phyloP scores from a whole-genome alignment of 1,140 invertebrate genomes.

The Thaumetopoea pityocampa region DNA sequence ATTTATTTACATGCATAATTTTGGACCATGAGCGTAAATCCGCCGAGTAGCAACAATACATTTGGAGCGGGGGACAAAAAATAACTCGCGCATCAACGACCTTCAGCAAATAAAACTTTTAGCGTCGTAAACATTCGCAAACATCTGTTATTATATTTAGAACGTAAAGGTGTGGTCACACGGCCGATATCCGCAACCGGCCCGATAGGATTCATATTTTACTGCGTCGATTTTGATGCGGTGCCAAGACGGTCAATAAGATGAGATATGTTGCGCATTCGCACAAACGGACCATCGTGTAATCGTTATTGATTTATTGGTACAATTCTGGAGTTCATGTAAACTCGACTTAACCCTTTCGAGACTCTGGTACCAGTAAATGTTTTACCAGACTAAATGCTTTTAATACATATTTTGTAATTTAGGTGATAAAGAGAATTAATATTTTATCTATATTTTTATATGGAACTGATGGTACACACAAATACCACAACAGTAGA shows the following conservation, averaged over 20 bases:
- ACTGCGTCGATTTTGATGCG: conserved; percentile 14
- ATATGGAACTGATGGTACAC: no score
- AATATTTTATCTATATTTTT: no score
- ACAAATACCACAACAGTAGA: no score
- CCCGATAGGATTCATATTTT: conserved; percentile 3
- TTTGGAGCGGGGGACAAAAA: no score
- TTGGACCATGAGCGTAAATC: no score
- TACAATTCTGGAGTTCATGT: conserved; percentile 2
- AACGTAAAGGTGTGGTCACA: conserved; percentile 14
- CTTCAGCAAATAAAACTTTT: no score
- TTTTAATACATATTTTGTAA: background rate
- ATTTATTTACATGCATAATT: no score
- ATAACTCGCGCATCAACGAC: no score
- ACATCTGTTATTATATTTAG: conserved; percentile 7
- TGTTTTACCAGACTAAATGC: conserved; percentile 4
- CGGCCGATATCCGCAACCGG: background rate
- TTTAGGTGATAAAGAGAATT: background rate
- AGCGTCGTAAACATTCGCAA: no score
- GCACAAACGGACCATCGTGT: conserved; percentile 6
- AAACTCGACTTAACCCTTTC: conserved; percentile 2
- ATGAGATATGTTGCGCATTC: conserved; percentile 2
- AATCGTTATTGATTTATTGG: conserved; percentile 12
- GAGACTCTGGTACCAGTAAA: conserved; percentile 5
- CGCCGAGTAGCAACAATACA: no score
- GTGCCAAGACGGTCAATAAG: conserved; percentile 4